Evolutionary conservation across 2,113 vertebrate genomes (phyloP), one percentile per base, ranked within the genome.

Genomic region (Amphilophus citrinellus): DNA sequence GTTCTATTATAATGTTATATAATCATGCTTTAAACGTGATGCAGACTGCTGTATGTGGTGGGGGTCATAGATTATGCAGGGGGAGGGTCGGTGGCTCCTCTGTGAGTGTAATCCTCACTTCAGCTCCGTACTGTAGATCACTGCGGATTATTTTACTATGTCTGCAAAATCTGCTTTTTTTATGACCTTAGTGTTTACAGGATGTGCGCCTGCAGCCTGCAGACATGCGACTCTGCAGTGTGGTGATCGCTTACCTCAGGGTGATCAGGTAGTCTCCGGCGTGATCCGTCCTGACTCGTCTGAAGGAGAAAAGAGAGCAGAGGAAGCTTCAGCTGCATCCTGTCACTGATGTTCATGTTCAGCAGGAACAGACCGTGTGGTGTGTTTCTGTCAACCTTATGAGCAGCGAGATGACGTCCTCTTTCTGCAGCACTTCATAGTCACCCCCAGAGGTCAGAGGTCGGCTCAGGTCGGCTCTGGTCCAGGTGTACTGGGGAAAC

Each of bases 381-480:
- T 53, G 7, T 2, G 4, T n/a, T 5, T 5, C 3, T 10, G 6
- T 10, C 1, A 53, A 92, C 91, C 91, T 97, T 76, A 98, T 95
- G 61, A 99, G 92, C 79, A 99, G 93, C 0, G 98, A 98, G 92
- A 98, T 95, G 71, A 99, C 97, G 0, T 98, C 97, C 79, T 98
- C 98, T 58, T 97, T 98, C 90, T 98, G 97, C 15, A 99, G 95
- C 76, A 98, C 93, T 84, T 98, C 96, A 76, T 93, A 96, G 1
- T 96, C 94, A 10, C 79, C 84, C 83, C 96, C 96, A 0, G 92
- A 92, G 71, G 83, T 90, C 87, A 99, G 89, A 84, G 91, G 88
- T 83, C 91, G 95, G 30, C 96, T 96, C 3, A 94, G 94, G 79
- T 96, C 96, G 50, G 95, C 65, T 27, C 50, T 60, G 59, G 73